Conservation (phyloP, 2,113 vertebrate species). For the Desmodus rotundus region DNA sequence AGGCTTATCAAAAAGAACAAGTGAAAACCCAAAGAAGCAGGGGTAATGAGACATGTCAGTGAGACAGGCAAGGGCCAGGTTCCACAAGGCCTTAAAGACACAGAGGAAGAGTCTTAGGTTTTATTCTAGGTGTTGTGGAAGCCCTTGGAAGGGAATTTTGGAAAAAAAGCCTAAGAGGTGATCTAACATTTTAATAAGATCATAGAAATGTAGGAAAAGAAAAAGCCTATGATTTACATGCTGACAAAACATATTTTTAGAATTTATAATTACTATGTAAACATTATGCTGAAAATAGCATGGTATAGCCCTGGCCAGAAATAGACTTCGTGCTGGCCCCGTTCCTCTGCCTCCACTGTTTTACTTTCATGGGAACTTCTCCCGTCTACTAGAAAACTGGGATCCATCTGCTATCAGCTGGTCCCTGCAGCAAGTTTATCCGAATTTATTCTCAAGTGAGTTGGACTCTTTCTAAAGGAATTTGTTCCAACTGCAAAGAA, state of each 20-base stretch:
- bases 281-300: not conserved
- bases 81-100: not conserved
- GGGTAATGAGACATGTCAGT: not conserved
- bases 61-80: not conserved
- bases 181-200: conserved; percentile 54
- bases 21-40: not conserved
- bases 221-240: conserved; percentile 1
- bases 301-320: not conserved
- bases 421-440: not conserved
- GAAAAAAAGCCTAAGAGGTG: not conserved
- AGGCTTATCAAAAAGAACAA: not conserved
- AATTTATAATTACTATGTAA: conserved; percentile 7
- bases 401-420: not conserved
- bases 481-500: not conserved
- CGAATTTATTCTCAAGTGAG: not conserved
- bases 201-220: not conserved
- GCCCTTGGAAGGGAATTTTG: not conserved
- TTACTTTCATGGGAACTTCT: not conserved
- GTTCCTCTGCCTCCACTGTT: not conserved
- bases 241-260: conserved; percentile 17
- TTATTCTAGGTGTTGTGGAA: not conserved
- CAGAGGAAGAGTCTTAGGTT: not conserved
- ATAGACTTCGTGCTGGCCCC: not conserved
- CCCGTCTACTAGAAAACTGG: not conserved
- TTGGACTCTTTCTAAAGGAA: not conserved